Base-by-base conservation (phyloP, 2,888 invertebrate genomes). In the Griposia aprilina region DNA sequence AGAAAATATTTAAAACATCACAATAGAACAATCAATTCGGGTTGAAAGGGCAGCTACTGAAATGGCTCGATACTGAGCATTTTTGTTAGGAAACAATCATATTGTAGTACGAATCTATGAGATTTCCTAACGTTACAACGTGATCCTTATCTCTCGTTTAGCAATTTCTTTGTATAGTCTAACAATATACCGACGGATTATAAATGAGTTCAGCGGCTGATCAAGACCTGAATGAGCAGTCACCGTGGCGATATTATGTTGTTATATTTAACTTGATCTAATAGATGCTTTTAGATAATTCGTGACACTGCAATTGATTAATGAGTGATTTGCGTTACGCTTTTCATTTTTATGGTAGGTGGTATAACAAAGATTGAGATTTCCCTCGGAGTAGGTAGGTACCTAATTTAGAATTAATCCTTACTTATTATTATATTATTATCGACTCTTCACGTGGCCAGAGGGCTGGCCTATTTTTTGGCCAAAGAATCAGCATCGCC, bases 201-300 rank as follows among this genome's bases (percentile, higher is more conserved):
- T 87, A 84, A 87, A 89, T 88, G 79, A 78, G 74, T 80, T 84
- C 77, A 76, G 77, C 80, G 78, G 13, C 71, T 87, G 92, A 91
- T 94, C 94, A 92, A 94, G 93, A 93, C 94, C 95, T 86, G 91
- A 78, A 90, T 95, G 91, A 66, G 74, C 92, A 90, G 72, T 74
- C 70, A 91, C 90, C 95, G 93, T 94, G 90, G 80, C 90, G 85
- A 75, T 86, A 74, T 55, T 86, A 74, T 55, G 72, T 78, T 77
- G 52, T 74, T 80, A 72, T 15, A 57, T 50, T 74, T n/a, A 73
- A 73, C 45, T n/a, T 66, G 63, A 82, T 73, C 23, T 66, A 75
- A 78, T 68, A 71, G n/a, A 76, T 82, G 68, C 2, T 62, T 57
- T 66, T 57, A 60, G 0, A 57, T 63, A 73, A 69, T 60, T 41